Conservation (phyloP, 2,113 vertebrate species). For the Gymnocephalus cernua region DNA sequence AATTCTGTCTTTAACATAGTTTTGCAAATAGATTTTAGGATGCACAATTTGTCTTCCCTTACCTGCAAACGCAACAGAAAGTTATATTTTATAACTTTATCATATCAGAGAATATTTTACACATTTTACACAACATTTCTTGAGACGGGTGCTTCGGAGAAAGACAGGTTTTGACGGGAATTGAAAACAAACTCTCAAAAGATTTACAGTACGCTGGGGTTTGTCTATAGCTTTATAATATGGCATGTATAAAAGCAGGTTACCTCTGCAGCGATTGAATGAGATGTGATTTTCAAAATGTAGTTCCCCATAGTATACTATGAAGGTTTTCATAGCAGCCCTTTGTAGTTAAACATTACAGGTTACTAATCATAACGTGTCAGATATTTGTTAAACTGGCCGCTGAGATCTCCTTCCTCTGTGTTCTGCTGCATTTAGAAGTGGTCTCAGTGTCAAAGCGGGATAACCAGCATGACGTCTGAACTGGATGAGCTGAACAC, state of each 20-base stretch:
- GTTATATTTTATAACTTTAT: background rate
- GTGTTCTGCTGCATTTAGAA: slow-evolving; percentile 46
- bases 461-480: slow-evolving; percentile 74
- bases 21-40: background rate
- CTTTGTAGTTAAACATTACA: background rate
- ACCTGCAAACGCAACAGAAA: background rate
- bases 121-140: no score
- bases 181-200: no score
- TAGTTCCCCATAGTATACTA: background rate
- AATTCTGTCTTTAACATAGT: background rate
- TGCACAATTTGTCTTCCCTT: background rate
- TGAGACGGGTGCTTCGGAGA: no score
- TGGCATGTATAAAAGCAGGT: background rate
- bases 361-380: background rate
- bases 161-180: no score
- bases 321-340: background rate
- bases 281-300: background rate
- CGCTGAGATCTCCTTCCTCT: background rate
- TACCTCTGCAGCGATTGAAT: background rate
- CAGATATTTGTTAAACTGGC: background rate
- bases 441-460: slow-evolving; percentile 81
- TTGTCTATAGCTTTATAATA: background rate
- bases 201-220: no score
- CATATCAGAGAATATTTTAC: background rate
- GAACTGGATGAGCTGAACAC: slow-evolving; percentile 82